These are phyloP conservation scores for Tachycineta bicolor DNA, from an alignment of 2,113 vertebrate species.

Conservation along the genomic window DNA sequence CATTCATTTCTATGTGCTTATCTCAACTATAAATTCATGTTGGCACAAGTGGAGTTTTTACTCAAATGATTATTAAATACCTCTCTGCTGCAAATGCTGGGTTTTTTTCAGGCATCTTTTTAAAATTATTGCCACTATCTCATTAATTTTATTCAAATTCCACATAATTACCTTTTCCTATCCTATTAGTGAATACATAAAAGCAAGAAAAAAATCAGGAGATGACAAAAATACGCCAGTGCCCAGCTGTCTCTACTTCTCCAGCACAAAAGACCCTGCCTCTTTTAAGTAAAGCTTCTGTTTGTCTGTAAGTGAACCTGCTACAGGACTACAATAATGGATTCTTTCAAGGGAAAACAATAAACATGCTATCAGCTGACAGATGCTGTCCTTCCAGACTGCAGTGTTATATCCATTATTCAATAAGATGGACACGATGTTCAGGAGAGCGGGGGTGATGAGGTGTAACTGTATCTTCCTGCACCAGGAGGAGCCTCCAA, in stretches of 20 bases:
- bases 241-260: not conserved
- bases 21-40: not conserved
- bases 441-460: not conserved
- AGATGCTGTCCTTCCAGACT: slow-evolving; percentile 44
- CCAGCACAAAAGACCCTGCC: not conserved
- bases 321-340: slow-evolving; percentile 38
- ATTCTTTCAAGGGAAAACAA: slow-evolving; percentile 45
- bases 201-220: not conserved
- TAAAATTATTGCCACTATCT: not conserved
- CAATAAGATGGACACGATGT: slow-evolving; percentile 27
- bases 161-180: not conserved
- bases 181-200: not conserved
- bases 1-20: not conserved
- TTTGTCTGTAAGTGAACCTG: slow-evolving; percentile 38
- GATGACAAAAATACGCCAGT: not conserved
- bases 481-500: not conserved
- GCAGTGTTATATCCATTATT: slow-evolving; percentile 56
- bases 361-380: slow-evolving; percentile 13
- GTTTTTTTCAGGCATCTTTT: not conserved
- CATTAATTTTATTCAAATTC: not conserved
- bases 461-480: slow-evolving; percentile 48
- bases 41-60: not conserved
- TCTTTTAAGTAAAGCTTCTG: slow-evolving; percentile 52
- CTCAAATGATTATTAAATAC: not conserved
- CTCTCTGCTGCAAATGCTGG: not conserved